Evolutionary conservation across 2,888 invertebrate species (phyloP).

Genomic region (Tanytarsus gracilentus): DNA sequence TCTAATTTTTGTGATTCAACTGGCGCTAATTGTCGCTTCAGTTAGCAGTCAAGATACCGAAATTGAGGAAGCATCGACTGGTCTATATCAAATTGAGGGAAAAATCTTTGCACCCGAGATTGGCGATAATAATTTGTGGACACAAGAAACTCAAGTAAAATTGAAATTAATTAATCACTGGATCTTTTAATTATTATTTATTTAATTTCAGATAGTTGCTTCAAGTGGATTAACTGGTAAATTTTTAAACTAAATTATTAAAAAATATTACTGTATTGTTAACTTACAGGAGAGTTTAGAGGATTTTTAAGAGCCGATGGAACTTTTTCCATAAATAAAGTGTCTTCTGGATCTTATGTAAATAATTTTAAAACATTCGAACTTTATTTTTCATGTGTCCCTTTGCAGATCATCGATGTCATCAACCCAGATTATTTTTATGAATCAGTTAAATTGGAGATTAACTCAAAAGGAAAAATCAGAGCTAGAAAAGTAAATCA

Average conservation of each 20-base stretch:
- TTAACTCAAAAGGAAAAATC: conserved; percentile 94
- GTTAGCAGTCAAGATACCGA: conserved; percentile 19
- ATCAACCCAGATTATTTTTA: conserved; percentile 84
- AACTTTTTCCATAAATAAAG: conserved; percentile 75
- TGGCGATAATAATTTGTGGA: conserved; percentile 6
- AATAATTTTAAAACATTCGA: too few species aligned
- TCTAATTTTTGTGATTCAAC: too few species aligned
- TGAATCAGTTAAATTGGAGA: conserved; percentile 89
- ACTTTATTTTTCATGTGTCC: too few species aligned
- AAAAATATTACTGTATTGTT: too few species aligned
- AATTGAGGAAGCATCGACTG: not conserved
- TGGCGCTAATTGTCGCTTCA: too few species aligned
- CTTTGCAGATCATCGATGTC: too few species aligned
- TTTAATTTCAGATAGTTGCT: not conserved
- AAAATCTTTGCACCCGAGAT: conserved; percentile 19
- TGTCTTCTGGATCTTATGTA: conserved; percentile 88
- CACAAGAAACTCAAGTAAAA: conserved; percentile 18
- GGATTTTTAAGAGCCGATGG: conserved; percentile 89
- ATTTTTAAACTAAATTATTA: too few species aligned
- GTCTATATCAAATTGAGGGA: conserved; percentile 6
- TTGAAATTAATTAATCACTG: too few species aligned
- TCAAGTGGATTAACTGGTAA: not conserved
- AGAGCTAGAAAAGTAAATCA: conserved; percentile 80
- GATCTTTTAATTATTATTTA: not conserved
- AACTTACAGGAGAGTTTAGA: conserved; percentile 59